Base-by-base conservation (phyloP, 2,888 invertebrate species). In the Miltochrista miniata region DNA sequence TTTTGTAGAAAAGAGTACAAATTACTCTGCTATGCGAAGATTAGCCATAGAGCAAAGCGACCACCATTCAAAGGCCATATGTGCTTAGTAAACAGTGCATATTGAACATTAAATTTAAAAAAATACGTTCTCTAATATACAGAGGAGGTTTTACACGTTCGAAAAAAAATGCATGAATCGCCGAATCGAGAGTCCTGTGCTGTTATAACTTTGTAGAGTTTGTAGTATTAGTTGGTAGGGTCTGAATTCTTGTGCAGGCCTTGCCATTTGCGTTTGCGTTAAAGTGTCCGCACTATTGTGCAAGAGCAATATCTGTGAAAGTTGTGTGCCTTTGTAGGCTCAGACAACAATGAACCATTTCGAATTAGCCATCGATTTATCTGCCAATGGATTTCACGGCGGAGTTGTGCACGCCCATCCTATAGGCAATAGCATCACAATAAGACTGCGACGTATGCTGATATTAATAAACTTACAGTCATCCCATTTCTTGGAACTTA, bases 311-410 rank as follows among this genome's bases (percentile, higher is more conserved):
- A 82, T 82, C 79, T 81, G 77, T 76, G 83, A 86, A 89, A 87
- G 87, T 85, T 83, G 82, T 80, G 81, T 76, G 76, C 83, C 85
- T 87, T 90, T 88, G 86, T 86, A 79, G 70, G 70, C 75, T 73
- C 70, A 87, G 85, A 90, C 89, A 89, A 89, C 90, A 90, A 90
- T 90, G 79, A 82, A 79, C 85, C 80, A 81, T 89, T 90, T 81
- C 76, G 81, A 89, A 90, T 90, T 89, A 90, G 86, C 87, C 76
- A 83, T 87, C 85, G 85, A 87, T 87, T 85, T 88, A 89, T 87
- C 87, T 84, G 75, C 76, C 76, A 82, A 83, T 79, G 81, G 80
- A 83, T 84, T 87, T 81, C 83, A 79, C 78, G 81, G 67, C 55
- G 42, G 38, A 43, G 45, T 33, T 48, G 52, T 49, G 35, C 44